Evolutionary conservation across 2,113 vertebrate species (phyloP), one percentile per base, ranked within the genome.

Genomic region (Amphiprion percula): DNA sequence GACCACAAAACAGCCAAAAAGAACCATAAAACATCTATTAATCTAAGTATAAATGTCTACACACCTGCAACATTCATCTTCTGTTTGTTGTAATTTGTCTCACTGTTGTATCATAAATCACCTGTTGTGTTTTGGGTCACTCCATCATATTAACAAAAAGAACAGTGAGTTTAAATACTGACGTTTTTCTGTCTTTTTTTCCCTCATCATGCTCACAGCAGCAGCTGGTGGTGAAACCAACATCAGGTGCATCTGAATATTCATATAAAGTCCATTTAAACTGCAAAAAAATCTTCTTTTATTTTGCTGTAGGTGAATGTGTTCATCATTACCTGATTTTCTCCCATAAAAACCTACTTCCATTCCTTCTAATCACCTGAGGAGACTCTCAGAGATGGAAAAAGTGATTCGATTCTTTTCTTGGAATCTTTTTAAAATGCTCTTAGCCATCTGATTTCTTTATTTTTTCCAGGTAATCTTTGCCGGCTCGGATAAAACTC

Each of bases 211-310:
- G 47, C 6, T 17, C 47, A 49, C 63, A 52, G 26, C 41, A 56
- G 23, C 1, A 24, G n/a, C 10, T 14, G 17, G 7, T 56, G 44
- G 50, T 23, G 46, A 41, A 50, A 49, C 55, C n/a, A 21, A 15
- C 47, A 53, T 64, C 44, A 37, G 33, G 33, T 9, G 33, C 33
- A 7, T 37, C 28, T 65, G 67, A 64, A 65, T 65, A 58, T 79
- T 65, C 59, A 70, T 28, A 33, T 54, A 24, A 24, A 56, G 16
- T 46, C 19, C 10, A 60, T 68, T 54, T 21, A 50, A 2, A 53
- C 64, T 2, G n/a, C 37, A 19, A 10, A 2, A 21, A 30, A 16
- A 1, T 4, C 3, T 8, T 24, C 4, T 21, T 55, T 33, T 10
- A 44, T 17, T 46, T 23, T 16, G 60, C 50, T 16, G 59, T 1